Evolutionary conservation across 1,140 invertebrate genomes (phyloP).

Genomic region (Pinna nobilis): DNA sequence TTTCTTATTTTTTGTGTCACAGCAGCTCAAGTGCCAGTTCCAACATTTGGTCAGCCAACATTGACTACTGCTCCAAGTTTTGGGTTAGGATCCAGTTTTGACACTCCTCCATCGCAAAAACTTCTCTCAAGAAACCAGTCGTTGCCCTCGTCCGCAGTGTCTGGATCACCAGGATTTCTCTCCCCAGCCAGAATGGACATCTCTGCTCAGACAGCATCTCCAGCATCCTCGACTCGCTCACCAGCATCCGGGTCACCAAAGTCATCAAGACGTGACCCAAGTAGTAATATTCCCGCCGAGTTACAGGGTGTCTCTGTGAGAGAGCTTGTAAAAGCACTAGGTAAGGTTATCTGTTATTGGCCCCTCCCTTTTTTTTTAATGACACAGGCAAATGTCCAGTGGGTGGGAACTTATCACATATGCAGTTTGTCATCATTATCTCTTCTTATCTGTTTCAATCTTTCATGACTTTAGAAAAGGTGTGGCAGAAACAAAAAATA

Average conservation of each 20-base stretch:
- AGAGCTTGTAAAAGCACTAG: constrained; percentile 86
- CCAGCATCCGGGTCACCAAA: constrained; percentile 50
- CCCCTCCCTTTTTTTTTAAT: too few relatives aligned
- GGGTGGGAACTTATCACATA: too few relatives aligned
- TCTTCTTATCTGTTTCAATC: constrained; percentile 3
- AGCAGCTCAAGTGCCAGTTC: not conserved
- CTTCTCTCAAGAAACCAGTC: constrained; percentile 1
- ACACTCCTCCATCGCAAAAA: not conserved
- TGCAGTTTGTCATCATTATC: constrained; percentile 23
- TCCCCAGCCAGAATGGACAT: constrained; percentile 20
- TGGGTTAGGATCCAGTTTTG: constrained; percentile 17
- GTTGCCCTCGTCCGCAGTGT: constrained; percentile 4
- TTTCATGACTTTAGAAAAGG: too few relatives aligned
- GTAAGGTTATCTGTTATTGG: constrained; percentile 63
- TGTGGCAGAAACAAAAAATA: too few relatives aligned
- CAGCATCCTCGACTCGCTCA: constrained; percentile 41
- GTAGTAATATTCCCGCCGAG: constrained; percentile 78
- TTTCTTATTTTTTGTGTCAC: not conserved
- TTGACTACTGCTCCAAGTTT: constrained; percentile 22
- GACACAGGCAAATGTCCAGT: too few relatives aligned
- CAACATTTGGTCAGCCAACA: constrained; percentile 26
- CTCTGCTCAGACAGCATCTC: constrained; percentile 30
- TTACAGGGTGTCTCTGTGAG: constrained; percentile 86
- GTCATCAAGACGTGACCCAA: constrained; percentile 46
- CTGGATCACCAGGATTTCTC: constrained; percentile 27